A percentile compares a stretch with the other conserved stretches of the same genome.
phyloP scores from a whole-genome alignment of 2,888 invertebrate genomes.

The Axea sp. region DNA sequence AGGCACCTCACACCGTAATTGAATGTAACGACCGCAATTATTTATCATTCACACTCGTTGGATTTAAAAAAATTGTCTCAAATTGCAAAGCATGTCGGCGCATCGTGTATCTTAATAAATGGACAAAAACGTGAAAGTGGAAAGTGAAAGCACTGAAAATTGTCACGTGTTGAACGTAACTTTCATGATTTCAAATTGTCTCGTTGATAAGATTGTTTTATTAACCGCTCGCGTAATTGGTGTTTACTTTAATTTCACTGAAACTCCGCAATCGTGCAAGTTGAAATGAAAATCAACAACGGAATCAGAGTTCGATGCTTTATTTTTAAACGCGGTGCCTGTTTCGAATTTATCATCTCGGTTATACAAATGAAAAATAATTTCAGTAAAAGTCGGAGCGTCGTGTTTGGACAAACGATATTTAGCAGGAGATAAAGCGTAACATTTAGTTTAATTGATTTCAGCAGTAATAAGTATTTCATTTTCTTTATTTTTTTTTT shows the following conservation, averaged over 20 bases:
- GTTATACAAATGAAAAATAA: too few species aligned
- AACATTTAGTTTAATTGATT: too few species aligned
- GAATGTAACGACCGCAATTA: conserved; percentile 30
- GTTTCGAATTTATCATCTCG: too few species aligned
- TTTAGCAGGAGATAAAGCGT: too few species aligned
- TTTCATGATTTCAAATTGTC: conserved; percentile 32
- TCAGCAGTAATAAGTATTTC: too few species aligned
- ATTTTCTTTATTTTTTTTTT: too few species aligned
- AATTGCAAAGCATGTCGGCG: conserved; percentile 4
- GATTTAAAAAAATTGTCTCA: conserved; percentile 10
- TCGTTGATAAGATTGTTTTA: conserved; percentile 20
- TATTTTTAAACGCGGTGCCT: too few species aligned
- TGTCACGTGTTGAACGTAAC: conserved; percentile 29
- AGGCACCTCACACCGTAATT: conserved; percentile 2
- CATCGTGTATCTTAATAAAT: conserved; percentile 28
- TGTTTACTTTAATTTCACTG: conserved; percentile 23
- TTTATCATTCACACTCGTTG: conserved; percentile 10
- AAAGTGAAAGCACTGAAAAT: conserved; percentile 45
- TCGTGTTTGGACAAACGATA: too few species aligned
- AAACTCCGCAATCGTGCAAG: too few species aligned
- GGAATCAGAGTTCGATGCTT: too few species aligned
- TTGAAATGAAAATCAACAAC: too few species aligned
- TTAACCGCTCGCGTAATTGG: conserved; percentile 18
- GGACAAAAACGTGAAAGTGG: conserved; percentile 34
- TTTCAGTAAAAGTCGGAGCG: too few species aligned